These are phyloP conservation scores for Poecilia velifera DNA, from an alignment of 2,797 vertebrate species.

Conservation along the genomic window DNA sequence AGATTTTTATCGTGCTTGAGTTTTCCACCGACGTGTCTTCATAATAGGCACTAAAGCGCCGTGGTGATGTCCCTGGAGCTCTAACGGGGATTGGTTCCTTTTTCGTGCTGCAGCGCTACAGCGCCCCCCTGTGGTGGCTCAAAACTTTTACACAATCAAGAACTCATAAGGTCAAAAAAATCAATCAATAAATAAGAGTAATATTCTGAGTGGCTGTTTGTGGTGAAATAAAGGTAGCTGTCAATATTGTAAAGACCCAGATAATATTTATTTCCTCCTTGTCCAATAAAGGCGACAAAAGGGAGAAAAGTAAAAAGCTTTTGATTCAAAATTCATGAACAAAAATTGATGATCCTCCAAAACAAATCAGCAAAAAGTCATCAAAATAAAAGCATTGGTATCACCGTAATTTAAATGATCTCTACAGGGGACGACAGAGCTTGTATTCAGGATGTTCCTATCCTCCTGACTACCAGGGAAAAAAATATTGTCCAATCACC, in stretches of 20 bases:
- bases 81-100: neutral
- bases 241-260: neutral
- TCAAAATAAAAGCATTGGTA: neutral
- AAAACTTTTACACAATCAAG: neutral
- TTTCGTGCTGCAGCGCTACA: slow-evolving; percentile 27
- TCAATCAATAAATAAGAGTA: neutral
- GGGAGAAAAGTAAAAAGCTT: neutral
- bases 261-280: neutral
- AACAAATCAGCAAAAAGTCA: neutral
- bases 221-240: neutral
- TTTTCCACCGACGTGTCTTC: neutral
- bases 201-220: neutral
- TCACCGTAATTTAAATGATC: neutral
- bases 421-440: neutral
- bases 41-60: neutral
- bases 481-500: too few relatives aligned
- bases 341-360: neutral
- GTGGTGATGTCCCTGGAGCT: neutral
- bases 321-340: neutral
- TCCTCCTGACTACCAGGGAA: too few relatives aligned
- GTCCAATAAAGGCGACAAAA: neutral
- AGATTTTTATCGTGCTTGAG: neutral
- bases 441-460: neutral
- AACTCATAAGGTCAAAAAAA: too few relatives aligned
- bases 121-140: slow-evolving; percentile 46